These are phyloP conservation scores for Anorthoa munda DNA, from an alignment of 2,888 invertebrate species.

Conservation along the genomic window DNA sequence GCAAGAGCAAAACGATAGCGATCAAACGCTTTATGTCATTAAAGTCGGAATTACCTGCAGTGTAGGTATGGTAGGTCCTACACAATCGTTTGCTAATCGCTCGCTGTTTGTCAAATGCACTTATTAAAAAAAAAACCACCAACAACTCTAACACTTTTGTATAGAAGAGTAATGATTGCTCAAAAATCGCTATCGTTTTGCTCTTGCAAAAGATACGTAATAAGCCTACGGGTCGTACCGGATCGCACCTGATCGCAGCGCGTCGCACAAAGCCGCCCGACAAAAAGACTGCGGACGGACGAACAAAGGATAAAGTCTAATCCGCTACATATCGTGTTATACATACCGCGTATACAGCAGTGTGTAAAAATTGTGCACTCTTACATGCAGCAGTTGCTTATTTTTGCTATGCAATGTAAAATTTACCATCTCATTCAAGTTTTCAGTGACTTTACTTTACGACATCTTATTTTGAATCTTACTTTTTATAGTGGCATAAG, in stretches of 20 bases:
- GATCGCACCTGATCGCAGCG: slow-evolving; percentile 2
- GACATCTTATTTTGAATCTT: not conserved
- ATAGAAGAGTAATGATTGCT: too few relatives aligned
- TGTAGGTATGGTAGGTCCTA: too few relatives aligned
- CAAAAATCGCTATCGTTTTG: too few relatives aligned
- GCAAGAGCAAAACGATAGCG: too few relatives aligned
- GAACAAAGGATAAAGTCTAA: slow-evolving; percentile 56
- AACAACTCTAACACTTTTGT: too few relatives aligned
- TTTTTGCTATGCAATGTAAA: slow-evolving; percentile 6
- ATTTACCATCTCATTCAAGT: slow-evolving; percentile 5
- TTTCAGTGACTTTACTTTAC: not conserved
- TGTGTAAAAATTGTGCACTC: not conserved
- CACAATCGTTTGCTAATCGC: too few relatives aligned
- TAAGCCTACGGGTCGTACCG: not conserved
- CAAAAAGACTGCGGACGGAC: slow-evolving; percentile 47
- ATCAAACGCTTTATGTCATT: too few relatives aligned
- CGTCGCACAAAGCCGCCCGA: slow-evolving; percentile 28
- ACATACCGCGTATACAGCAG: not conserved
- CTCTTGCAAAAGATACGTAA: too few relatives aligned
- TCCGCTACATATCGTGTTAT: slow-evolving; percentile 17
- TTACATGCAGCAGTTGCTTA: not conserved
- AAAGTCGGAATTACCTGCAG: too few relatives aligned
- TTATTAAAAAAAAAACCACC: too few relatives aligned
- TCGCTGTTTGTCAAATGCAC: too few relatives aligned
- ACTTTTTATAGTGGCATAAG: not conserved